Conservation (phyloP, 2,113 vertebrate species). For the Spheniscus mendiculus region DNA sequence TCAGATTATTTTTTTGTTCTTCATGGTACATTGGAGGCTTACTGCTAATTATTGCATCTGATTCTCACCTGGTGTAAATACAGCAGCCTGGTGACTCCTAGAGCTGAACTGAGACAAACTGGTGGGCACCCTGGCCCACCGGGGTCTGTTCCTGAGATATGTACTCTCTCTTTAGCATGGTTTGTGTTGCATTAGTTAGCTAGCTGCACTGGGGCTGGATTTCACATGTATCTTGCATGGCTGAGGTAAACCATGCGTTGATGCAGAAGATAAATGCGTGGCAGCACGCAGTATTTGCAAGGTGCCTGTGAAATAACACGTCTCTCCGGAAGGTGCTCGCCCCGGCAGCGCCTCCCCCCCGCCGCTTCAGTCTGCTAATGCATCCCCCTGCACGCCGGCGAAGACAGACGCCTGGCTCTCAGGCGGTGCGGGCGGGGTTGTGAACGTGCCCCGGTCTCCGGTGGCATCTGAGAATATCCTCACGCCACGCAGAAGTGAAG, state of each 20-base stretch:
- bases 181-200: not conserved
- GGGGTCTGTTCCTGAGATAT: not conserved
- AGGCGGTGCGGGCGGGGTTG: not conserved
- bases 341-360: rapidly evolving
- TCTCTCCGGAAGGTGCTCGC: not conserved
- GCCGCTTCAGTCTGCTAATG: rapidly evolving
- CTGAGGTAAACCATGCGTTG: not conserved
- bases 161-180: not conserved
- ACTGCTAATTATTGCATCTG: not conserved
- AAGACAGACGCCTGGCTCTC: not conserved
- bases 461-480: not conserved
- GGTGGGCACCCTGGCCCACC: not conserved
- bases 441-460: rapidly evolving
- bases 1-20: not conserved
- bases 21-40: not conserved
- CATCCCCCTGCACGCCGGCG: rapidly evolving
- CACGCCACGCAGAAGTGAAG: rapidly evolving
- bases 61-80: not conserved
- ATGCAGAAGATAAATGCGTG: not conserved
- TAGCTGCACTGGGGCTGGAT: not conserved
- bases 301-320: not conserved
- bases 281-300: not conserved
- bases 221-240: not conserved
- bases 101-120: not conserved
- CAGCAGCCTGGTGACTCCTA: not conserved